A percentile compares a stretch with the other conserved stretches of the same genome.
Conservation (phyloP, 1,140 invertebrate species). For the Ruditapes philippinarum region DNA sequence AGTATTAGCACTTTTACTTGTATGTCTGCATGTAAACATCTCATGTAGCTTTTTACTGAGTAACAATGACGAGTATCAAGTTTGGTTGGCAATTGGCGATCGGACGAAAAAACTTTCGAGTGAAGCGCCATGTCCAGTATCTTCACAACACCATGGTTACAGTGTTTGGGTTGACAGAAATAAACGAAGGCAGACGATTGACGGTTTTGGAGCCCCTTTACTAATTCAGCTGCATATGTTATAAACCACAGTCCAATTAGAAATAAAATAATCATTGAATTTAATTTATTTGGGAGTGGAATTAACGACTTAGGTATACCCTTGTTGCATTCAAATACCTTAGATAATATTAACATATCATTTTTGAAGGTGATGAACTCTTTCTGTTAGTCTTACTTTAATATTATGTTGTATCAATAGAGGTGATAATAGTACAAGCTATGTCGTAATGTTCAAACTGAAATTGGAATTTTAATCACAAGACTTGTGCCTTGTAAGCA, state of each 20-base stretch:
- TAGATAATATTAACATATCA: not conserved
- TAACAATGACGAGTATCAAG: conserved; percentile 55
- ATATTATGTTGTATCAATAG: too few species aligned
- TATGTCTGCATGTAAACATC: not conserved
- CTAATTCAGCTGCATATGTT: conserved; percentile 72
- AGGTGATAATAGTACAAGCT: too few species aligned
- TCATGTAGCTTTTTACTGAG: not conserved
- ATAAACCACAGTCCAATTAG: conserved; percentile 69
- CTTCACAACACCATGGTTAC: not conserved
- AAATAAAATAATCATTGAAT: conserved; percentile 68
- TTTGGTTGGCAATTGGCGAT: conserved; percentile 68
- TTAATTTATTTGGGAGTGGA: conserved; percentile 68
- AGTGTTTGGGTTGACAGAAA: conserved; percentile 62
- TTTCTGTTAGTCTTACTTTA: not conserved
- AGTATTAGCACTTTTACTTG: not conserved
- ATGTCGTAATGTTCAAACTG: too few species aligned
- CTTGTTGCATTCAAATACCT: not conserved
- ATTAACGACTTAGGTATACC: conserved; percentile 4
- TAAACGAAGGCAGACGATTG: conserved; percentile 66
- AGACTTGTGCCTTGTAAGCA: too few species aligned
- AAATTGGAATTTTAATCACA: too few species aligned
- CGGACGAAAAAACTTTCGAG: conserved; percentile 46
- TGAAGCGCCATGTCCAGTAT: conserved; percentile 12
- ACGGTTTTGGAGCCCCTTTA: conserved; percentile 73
- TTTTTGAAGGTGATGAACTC: not conserved